Evolutionary conservation across 2,797 vertebrate species (phyloP).

Genomic region (Oreortyx pictus): DNA sequence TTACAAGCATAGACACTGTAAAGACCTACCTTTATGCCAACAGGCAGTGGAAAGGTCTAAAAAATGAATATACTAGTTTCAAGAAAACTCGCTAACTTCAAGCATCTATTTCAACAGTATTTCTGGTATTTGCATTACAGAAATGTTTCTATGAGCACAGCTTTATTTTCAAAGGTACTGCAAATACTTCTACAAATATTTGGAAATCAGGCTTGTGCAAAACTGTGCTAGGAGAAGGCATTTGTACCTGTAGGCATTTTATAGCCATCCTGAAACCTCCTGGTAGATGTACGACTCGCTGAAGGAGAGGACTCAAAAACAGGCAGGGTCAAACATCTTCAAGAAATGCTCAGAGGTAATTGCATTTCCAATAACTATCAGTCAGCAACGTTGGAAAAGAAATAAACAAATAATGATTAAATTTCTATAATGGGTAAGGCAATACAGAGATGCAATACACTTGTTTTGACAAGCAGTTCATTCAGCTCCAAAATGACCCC

Average conservation of each 20-base stretch:
- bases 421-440: neutral
- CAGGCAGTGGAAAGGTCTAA: neutral
- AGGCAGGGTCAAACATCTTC: neutral
- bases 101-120: neutral
- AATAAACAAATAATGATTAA: neutral
- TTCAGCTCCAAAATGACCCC: neutral
- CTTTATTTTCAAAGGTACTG: constrained; percentile 1
- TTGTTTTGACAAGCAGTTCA: constrained; percentile 40
- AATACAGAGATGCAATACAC: neutral
- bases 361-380: neutral
- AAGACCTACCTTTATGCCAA: neutral
- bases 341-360: neutral
- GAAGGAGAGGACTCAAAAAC: neutral
- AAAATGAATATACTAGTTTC: neutral
- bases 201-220: constrained; percentile 19
- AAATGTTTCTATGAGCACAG: neutral
- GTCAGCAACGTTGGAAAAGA: neutral
- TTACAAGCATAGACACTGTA: neutral
- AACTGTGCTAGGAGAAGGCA: constrained; percentile 3
- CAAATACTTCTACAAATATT: neutral
- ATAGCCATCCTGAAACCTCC: neutral
- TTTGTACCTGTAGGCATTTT: constrained; percentile 8
- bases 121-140: neutral
- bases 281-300: neutral
- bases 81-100: neutral